These are phyloP conservation scores for Lepidurus apus DNA, from an alignment of 1,140 invertebrate genomes.

Conservation along the genomic window DNA sequence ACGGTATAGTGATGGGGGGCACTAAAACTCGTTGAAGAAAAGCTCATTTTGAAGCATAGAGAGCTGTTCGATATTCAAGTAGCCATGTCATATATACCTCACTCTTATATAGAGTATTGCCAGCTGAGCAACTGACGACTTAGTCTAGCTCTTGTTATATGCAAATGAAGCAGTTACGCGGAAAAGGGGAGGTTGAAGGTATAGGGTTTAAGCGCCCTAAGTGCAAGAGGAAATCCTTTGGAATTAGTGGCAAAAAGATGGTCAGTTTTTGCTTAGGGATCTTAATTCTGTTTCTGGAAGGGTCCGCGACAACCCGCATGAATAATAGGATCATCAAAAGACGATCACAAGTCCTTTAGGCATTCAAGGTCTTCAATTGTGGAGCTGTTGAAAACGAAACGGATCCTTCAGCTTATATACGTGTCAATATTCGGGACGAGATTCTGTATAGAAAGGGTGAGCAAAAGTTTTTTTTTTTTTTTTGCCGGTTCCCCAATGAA, in stretches of 20 bases:
- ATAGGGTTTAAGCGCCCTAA: background rate
- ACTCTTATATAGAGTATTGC: background rate
- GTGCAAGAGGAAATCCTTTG: background rate
- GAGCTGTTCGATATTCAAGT: background rate
- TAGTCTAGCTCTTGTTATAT: background rate
- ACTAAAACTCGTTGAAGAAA: background rate
- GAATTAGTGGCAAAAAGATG: background rate
- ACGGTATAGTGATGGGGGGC: background rate
- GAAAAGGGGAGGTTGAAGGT: background rate
- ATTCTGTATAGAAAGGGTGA: background rate
- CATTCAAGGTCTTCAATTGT: background rate
- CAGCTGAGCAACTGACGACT: background rate
- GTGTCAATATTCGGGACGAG: background rate
- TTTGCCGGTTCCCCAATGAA: background rate
- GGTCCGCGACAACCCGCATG: background rate
- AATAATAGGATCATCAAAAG: background rate
- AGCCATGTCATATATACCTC: background rate
- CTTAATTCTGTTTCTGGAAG: background rate
- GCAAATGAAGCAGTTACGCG: background rate
- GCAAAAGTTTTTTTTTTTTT: background rate
- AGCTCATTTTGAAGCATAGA: background rate
- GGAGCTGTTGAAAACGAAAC: background rate
- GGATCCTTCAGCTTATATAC: background rate
- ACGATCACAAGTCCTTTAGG: background rate
- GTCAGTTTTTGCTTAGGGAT: background rate